Evolutionary conservation across 1,140 invertebrate genomes (phyloP).

Genomic region (Saccostrea cuccullata): DNA sequence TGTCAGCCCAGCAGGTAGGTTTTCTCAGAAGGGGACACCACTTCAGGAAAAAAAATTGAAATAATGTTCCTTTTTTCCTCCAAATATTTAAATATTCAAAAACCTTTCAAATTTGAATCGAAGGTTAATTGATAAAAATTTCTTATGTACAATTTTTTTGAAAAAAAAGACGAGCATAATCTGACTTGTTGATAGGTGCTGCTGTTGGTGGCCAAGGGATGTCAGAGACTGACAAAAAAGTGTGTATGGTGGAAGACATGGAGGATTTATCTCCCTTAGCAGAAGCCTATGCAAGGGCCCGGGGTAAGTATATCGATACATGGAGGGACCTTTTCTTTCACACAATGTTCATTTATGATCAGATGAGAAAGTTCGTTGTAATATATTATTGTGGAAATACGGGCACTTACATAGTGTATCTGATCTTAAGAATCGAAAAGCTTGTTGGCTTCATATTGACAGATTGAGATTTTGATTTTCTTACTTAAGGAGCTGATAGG

Average conservation of each 20-base stretch:
- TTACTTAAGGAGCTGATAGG: constrained; percentile 90
- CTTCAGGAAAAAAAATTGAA: no score
- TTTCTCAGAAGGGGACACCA: not conserved
- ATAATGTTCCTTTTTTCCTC: not conserved
- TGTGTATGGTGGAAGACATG: constrained; percentile 96
- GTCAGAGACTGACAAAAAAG: constrained; percentile 85
- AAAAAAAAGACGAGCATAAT: not conserved
- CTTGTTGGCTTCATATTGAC: not conserved
- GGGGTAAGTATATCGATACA: constrained; percentile 79
- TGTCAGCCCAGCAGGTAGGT: constrained; percentile 90
- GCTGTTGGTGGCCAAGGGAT: constrained; percentile 91
- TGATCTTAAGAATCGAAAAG: not conserved
- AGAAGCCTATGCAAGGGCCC: constrained; percentile 94
- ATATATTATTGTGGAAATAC: no score
- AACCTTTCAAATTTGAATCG: no score
- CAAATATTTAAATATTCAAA: not conserved
- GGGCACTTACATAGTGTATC: no score
- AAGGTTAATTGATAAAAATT: no score
- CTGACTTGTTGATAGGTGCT: constrained; percentile 82
- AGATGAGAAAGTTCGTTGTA: not conserved
- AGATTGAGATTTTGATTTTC: not conserved
- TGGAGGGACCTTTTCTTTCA: not conserved
- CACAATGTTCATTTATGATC: no score
- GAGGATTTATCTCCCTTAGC: constrained; percentile 91
- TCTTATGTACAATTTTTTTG: not conserved